Base-by-base conservation (phyloP, 2,113 vertebrate species). In the Isichthys henryi region DNA sequence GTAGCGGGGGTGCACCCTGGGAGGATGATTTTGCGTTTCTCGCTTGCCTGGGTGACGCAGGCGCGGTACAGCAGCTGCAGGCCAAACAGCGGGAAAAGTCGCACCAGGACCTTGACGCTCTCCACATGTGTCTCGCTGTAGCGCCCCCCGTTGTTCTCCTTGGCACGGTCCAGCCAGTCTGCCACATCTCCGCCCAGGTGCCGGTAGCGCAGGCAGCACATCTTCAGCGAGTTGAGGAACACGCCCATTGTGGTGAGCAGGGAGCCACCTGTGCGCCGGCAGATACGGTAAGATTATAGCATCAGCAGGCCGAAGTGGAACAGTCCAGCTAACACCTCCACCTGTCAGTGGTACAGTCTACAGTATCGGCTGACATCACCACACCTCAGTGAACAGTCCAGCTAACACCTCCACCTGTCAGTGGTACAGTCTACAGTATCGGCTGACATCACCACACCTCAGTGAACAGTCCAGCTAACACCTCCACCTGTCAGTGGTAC, bases 51-150 rank as follows among this genome's bases (percentile, higher is more conserved):
- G 90, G 96, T 95, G 48, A 97, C 2, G 91, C 97, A 98, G 0
- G 93, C 94, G 89, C 97, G 96, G 92, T 98, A 98, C 0, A 98
- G 87, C 74, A 99, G 92, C 92, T 99, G 98, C 90, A 97, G 96
- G n/a, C 94, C 43, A 8, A 97, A 97, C 43, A 99, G 90, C 0
- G 97, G 97, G 86, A 98, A 97, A 89, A 99, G 95, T 31, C 93
- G 94, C 52, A 95, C 88, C 5, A 98, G 93, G 0, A 93, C 93
- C 92, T 97, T 98, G 0, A 96, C 96, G 70, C 96, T 96, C 92
- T 98, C 97, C 84, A 98, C 97, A 0, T 96, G 96, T 0, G 90
- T 95, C 93, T 98, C 96, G 0, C 94, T 97, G 94, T 96, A 97
- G 1, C 91, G 90, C 0, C 97, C 96, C 0, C 97, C 97, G 0